Base-by-base conservation (phyloP, 2,113 vertebrate species). In the Micromys minutus region DNA sequence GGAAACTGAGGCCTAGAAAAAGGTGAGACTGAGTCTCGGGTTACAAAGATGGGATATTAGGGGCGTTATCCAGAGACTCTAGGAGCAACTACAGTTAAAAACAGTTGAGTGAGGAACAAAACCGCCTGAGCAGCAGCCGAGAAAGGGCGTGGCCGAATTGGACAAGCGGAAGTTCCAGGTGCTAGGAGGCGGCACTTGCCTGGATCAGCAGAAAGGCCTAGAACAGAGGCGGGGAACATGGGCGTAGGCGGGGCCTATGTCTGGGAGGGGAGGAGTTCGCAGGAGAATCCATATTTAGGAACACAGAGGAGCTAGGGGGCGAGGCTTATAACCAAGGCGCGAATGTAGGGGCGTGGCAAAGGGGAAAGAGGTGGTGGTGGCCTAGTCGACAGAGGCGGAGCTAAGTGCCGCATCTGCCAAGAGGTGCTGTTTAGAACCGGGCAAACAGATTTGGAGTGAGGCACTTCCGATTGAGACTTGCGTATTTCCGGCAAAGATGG, bases 401-500 rank as follows among this genome's bases (percentile, higher is more conserved):
- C 69, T 24, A 5, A 29, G 10, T 5, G 39, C 31, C 0, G 39
- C 7, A 0, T 22, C 7, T 4, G 1, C 29, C 19, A 1, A 1
- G 61, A 80, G 79, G 83, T 31, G 5, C 26, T 17, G 13, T 19
- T 52, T n/a, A 71, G 52, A 50, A 67, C 9, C 0, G 0, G 13
- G 10, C 34, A 13, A 8, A 21, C 52, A 0, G 22, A n/a, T 29
- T 52, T 76, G 42, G 12, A 57, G 65, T 29, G 45, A 52, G 52
- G 5, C 3, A 76, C 84, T 95, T 97, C 97, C 96, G 86, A 57
- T 29, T 0, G 34, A 79, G 81, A 50, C 0, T 0, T 69, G 52
- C 94, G 96, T 63, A 89, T 61, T 96, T 97, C 97, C 97, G 84
- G 95, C 29, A 9, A 98, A 98, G 69, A 98, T 98, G 98, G 97